These are phyloP conservation scores for Hylaeus volcanicus DNA, from an alignment of 1,140 invertebrate genomes.

Conservation along the genomic window DNA sequence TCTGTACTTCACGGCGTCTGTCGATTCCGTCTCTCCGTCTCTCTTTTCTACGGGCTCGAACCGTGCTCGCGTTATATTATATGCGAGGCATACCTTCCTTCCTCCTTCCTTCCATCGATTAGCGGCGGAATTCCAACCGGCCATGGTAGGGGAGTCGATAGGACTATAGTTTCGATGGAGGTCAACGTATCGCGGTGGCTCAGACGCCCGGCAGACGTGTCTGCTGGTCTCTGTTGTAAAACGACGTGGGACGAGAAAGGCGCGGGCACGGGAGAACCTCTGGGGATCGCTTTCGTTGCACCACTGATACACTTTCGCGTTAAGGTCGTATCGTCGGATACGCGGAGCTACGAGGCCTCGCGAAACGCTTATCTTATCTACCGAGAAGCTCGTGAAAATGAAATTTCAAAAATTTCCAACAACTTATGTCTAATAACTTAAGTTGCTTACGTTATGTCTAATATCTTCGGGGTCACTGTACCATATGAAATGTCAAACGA, in stretches of 20 bases:
- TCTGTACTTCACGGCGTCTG: slow-evolving; percentile 38
- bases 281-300: slow-evolving; percentile 50
- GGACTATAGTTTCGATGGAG: slow-evolving; percentile 70
- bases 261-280: slow-evolving; percentile 14
- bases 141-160: slow-evolving; percentile 29
- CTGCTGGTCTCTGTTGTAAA: slow-evolving; percentile 59
- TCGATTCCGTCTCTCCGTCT: slow-evolving; percentile 44
- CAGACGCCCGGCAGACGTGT: slow-evolving; percentile 74
- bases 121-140: slow-evolving; percentile 67
- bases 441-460: too few relatives aligned
- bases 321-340: too few relatives aligned
- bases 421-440: too few relatives aligned
- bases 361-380: too few relatives aligned
- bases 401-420: too few relatives aligned
- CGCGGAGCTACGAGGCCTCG: too few relatives aligned
- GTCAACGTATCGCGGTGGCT: slow-evolving; percentile 72
- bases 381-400: too few relatives aligned
- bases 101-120: slow-evolving; percentile 73
- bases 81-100: slow-evolving; percentile 59
- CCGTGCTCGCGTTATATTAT: slow-evolving; percentile 71
- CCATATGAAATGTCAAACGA: too few relatives aligned
- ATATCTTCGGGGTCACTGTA: too few relatives aligned
- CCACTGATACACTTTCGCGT: slow-evolving; percentile 58
- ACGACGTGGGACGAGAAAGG: slow-evolving; percentile 55
- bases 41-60: slow-evolving; percentile 47